Evolutionary conservation across 2,113 vertebrate species (phyloP).

Genomic region (Castor canadensis): DNA sequence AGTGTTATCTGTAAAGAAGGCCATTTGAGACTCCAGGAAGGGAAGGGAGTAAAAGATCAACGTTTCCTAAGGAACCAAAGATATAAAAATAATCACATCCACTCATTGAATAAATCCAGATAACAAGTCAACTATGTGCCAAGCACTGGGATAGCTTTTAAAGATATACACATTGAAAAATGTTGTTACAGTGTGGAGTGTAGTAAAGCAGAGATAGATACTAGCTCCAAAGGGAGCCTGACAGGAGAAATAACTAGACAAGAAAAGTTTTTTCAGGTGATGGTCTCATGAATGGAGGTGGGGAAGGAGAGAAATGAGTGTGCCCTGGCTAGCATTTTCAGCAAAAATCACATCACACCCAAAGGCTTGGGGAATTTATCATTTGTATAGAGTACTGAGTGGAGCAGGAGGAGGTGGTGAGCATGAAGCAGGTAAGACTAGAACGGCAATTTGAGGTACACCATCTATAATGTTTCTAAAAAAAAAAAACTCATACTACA

Average conservation of each 20-base stretch:
- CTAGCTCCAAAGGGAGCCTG: neutral
- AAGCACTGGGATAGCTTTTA: neutral
- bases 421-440: neutral
- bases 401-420: neutral
- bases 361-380: neutral
- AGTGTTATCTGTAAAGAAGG: neutral
- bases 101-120: neutral
- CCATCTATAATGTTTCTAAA: too few relatives aligned
- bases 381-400: neutral
- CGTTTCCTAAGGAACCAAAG: neutral
- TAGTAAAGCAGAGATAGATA: neutral
- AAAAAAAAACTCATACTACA: neutral
- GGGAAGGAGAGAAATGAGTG: fast-evolving
- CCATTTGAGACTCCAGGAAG: neutral
- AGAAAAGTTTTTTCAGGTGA: neutral
- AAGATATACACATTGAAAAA: neutral
- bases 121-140: neutral
- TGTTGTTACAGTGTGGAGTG: neutral
- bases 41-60: neutral
- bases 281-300: neutral
- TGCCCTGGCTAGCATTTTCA: neutral
- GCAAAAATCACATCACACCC: fast-evolving
- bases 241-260: neutral
- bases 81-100: neutral
- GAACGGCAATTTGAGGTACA: neutral